Evolutionary conservation across 1,140 invertebrate genomes (phyloP).

Genomic region (Calephelis virginiensis): DNA sequence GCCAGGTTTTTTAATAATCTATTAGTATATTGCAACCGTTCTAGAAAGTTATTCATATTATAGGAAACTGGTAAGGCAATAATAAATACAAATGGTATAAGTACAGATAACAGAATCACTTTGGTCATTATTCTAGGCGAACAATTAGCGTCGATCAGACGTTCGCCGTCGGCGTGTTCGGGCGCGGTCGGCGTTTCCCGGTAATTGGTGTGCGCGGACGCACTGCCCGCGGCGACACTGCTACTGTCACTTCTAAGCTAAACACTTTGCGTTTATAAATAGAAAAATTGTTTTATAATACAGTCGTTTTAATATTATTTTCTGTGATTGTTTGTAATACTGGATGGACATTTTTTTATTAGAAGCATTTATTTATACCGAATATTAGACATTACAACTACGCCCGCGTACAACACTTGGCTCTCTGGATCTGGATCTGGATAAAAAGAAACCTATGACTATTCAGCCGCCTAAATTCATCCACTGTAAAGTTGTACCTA

Average conservation of each 20-base stretch:
- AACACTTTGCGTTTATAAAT: conserved; percentile 15
- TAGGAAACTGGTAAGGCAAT: no score
- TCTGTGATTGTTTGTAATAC: not conserved
- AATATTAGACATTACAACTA: no score
- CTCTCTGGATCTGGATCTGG: no score
- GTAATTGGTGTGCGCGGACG: conserved; percentile 40
- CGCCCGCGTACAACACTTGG: no score
- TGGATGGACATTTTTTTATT: no score
- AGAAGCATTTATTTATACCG: no score
- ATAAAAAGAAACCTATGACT: no score
- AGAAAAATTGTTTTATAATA: conserved; percentile 3
- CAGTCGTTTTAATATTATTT: not conserved
- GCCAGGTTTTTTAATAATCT: no score
- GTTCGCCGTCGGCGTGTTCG: conserved; percentile 38
- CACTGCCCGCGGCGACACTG: conserved; percentile 37
- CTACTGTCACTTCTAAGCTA: conserved; percentile 33
- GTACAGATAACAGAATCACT: conserved; percentile 26
- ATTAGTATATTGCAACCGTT: not conserved
- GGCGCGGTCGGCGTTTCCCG: conserved; percentile 30
- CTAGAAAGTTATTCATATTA: no score
- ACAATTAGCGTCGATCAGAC: conserved; percentile 56
- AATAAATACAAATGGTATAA: conserved; percentile 29
- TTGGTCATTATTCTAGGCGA: conserved; percentile 34
- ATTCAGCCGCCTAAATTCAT: no score
- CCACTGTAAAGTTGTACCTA: no score